Evolutionary conservation across 1,140 invertebrate genomes (phyloP).

Genomic region (Hylyphantes graminicola): DNA sequence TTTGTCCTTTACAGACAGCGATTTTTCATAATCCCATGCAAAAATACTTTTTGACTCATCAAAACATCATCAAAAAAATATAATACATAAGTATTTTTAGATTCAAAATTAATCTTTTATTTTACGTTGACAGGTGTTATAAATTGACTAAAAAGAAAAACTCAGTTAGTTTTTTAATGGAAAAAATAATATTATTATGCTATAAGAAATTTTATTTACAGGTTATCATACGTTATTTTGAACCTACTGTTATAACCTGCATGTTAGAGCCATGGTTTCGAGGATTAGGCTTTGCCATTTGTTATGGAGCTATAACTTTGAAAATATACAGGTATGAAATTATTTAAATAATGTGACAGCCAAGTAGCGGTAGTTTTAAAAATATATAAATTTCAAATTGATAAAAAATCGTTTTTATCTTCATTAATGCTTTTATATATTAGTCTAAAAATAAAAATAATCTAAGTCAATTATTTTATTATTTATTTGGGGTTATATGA

Average conservation of each 20-base stretch:
- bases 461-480: too few relatives aligned
- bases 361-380: not conserved
- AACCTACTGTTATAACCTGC: slow-evolving; percentile 79
- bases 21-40: too few relatives aligned
- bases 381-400: not conserved
- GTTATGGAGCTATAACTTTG: slow-evolving; percentile 89
- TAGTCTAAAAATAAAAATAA: too few relatives aligned
- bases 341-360: not conserved
- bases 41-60: too few relatives aligned
- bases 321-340: slow-evolving; percentile 82
- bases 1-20: too few relatives aligned
- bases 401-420: too few relatives aligned
- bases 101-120: too few relatives aligned
- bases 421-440: too few relatives aligned
- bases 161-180: not conserved
- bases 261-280: slow-evolving; percentile 87
- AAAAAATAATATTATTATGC: not conserved
- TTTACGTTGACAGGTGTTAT: not conserved
- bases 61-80: too few relatives aligned
- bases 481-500: too few relatives aligned
- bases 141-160: not conserved
- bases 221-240: slow-evolving; percentile 85
- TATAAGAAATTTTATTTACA: slow-evolving; percentile 65
- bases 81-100: too few relatives aligned
- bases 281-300: slow-evolving; percentile 89